These are phyloP conservation scores for Caenorhabditis zanzibari DNA, from an alignment of 2,888 invertebrate genomes.

Conservation along the genomic window DNA sequence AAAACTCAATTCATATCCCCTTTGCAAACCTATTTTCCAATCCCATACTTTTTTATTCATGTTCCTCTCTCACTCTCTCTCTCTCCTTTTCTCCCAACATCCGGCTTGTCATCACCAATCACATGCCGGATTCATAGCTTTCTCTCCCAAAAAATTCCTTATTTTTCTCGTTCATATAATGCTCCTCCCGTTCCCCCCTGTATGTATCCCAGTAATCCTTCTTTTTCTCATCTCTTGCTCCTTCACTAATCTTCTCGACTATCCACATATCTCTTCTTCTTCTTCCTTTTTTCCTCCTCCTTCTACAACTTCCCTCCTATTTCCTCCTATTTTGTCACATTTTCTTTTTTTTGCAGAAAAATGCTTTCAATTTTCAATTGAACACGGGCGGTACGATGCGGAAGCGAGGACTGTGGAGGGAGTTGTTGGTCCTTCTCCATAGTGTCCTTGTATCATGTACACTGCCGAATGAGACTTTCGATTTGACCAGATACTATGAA, in stretches of 20 bases:
- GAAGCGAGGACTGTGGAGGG: constrained; percentile 27
- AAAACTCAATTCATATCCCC: neutral
- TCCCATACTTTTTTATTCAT: constrained; percentile 26
- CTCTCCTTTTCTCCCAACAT: constrained; percentile 20
- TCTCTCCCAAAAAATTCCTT: neutral
- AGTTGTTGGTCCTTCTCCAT: constrained; percentile 14
- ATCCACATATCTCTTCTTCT: constrained; percentile 37
- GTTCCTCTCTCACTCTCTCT: constrained; percentile 11
- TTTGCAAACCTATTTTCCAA: constrained; percentile 17
- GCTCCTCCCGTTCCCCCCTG: neutral
- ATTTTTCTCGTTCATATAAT: constrained; percentile 8
- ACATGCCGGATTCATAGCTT: constrained; percentile 28
- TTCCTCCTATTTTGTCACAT: constrained; percentile 20
- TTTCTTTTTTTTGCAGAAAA: constrained; percentile 32
- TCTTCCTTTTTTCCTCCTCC: neutral
- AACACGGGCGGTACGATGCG: constrained; percentile 27
- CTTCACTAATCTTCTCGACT: constrained; percentile 36
- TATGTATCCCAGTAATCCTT: constrained; percentile 29
- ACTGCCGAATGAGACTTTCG: constrained; percentile 26
- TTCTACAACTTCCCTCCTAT: neutral
- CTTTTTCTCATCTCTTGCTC: constrained; percentile 18
- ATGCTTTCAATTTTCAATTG: constrained; percentile 31
- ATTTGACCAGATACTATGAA: constrained; percentile 36
- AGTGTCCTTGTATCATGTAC: neutral
- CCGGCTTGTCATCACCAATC: constrained; percentile 38